A percentile compares a stretch with the other conserved stretches of the same genome.
These are phyloP conservation scores for Phoebastria nigripes DNA, from an alignment of 2,797 vertebrate genomes.

Conservation along the genomic window DNA sequence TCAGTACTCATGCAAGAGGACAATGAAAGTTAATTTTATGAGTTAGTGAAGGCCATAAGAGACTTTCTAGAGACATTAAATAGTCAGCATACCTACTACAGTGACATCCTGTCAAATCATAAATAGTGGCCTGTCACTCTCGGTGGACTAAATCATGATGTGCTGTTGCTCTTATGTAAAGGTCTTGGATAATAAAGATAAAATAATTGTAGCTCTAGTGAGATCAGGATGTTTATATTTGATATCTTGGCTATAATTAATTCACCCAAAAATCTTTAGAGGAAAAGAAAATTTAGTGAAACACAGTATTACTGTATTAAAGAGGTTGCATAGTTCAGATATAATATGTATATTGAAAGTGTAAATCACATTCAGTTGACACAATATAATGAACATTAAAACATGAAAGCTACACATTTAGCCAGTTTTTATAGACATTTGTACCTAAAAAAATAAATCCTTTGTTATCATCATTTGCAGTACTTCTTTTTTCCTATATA, in stretches of 20 bases:
- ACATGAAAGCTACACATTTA: background rate
- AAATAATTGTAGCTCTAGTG: constrained; percentile 4
- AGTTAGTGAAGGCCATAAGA: background rate
- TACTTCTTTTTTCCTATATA: background rate
- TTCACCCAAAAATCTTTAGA: background rate
- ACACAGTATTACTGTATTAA: background rate
- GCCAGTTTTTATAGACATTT: background rate
- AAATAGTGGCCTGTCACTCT: constrained; percentile 15
- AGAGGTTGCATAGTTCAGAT: background rate
- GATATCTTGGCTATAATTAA: constrained; percentile 4
- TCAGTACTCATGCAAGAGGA: background rate
- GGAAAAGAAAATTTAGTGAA: background rate
- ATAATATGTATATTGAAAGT: background rate
- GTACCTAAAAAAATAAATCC: background rate
- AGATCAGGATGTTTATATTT: constrained; percentile 19
- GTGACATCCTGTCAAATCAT: constrained; percentile 9
- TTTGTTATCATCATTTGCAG: background rate
- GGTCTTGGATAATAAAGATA: constrained; percentile 27
- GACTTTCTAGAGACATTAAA: constrained; percentile 23
- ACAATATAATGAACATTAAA: background rate
- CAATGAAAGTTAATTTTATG: constrained; percentile 32
- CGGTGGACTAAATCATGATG: background rate
- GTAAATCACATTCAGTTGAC: background rate
- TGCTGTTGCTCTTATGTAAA: background rate
- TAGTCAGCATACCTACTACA: constrained; percentile 13